These are phyloP conservation scores for Apistogramma diplotaenia DNA, from an alignment of 2,113 vertebrate species.

Conservation along the genomic window DNA sequence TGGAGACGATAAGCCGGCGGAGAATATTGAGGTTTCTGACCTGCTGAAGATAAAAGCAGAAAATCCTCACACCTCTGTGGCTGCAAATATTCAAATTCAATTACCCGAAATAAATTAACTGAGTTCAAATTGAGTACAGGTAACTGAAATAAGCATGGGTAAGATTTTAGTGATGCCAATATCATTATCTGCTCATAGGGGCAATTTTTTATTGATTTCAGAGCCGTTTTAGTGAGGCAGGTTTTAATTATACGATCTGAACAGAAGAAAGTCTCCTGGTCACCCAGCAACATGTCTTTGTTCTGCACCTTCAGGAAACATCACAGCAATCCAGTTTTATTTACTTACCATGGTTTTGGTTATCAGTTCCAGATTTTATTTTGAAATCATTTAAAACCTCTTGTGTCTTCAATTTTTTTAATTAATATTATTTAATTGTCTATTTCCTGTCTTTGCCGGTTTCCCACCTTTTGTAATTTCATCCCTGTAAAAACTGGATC, in stretches of 20 bases:
- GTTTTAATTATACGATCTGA: background rate
- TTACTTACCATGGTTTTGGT: background rate
- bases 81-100: background rate
- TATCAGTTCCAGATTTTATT: too few relatives aligned
- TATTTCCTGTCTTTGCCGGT: too few relatives aligned
- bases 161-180: background rate
- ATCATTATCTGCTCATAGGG: background rate
- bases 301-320: background rate
- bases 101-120: background rate
- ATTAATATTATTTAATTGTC: too few relatives aligned
- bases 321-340: background rate
- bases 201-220: background rate
- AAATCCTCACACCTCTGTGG: background rate
- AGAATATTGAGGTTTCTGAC: conserved; percentile 1
- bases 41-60: background rate
- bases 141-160: background rate
- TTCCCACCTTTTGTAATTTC: too few relatives aligned
- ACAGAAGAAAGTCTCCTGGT: background rate
- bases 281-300: background rate
- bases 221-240: background rate
- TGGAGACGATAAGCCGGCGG: background rate
- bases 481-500: background rate
- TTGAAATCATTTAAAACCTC: too few relatives aligned
- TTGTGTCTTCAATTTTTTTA: too few relatives aligned
- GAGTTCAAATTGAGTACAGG: background rate